phyloP scores from a whole-genome alignment of 2,888 invertebrate genomes.

The Pachydiplax longipennis region DNA sequence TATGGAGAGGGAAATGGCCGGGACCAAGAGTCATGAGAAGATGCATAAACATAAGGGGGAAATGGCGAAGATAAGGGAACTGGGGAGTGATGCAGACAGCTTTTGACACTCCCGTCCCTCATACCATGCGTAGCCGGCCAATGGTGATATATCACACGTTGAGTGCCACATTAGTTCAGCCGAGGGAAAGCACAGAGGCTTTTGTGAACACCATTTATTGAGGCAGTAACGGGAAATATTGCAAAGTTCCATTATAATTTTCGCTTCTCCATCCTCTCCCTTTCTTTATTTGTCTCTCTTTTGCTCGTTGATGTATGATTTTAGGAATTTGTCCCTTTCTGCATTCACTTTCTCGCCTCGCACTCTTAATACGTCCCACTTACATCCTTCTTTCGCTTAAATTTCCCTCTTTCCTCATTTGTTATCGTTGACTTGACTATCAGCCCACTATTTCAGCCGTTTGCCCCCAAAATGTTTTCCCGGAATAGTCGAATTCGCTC shows the following conservation, averaged over 20 bases:
- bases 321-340: not conserved
- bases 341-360: not conserved
- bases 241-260: not conserved
- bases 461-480: not conserved
- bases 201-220: not conserved
- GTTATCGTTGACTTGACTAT: not conserved
- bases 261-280: not conserved
- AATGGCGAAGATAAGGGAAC: not conserved
- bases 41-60: not conserved
- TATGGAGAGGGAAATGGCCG: not conserved
- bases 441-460: not conserved
- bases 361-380: not conserved
- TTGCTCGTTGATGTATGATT: not conserved
- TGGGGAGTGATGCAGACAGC: not conserved
- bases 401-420: not conserved
- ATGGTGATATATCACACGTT: not conserved
- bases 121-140: not conserved
- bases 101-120: not conserved
- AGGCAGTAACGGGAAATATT: not conserved
- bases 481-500: not conserved
- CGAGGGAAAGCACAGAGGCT: not conserved
- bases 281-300: not conserved
- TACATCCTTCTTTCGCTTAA: not conserved
- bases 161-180: not conserved
- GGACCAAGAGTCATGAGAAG: not conserved